Conservation (phyloP, 2,113 vertebrate species). For the Engraulis encrasicolus region DNA sequence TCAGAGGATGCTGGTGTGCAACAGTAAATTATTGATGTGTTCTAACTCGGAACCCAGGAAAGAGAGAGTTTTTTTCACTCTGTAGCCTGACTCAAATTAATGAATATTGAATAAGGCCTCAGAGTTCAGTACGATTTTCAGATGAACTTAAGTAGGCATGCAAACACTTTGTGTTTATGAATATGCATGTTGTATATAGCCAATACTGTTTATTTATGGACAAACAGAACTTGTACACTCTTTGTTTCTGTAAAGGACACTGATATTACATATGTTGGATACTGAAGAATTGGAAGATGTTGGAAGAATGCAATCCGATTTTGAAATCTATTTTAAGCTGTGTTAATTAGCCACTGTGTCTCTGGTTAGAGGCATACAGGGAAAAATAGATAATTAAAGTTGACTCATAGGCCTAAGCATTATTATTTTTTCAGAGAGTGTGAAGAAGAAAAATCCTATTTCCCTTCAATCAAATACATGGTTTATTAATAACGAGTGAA, state of each 20-base stretch:
- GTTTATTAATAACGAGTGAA: background rate
- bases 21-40: slow-evolving; percentile 60
- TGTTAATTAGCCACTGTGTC: background rate
- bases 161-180: background rate
- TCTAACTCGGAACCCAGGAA: slow-evolving; percentile 9
- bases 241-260: slow-evolving; percentile 37
- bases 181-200: background rate
- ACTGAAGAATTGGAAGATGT: no score
- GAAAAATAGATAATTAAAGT: background rate
- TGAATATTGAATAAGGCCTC: slow-evolving; percentile 35
- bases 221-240: background rate
- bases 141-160: slow-evolving; percentile 26
- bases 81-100: slow-evolving; percentile 40
- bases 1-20: background rate
- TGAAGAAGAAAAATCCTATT: background rate
- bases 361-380: background rate
- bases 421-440: background rate
- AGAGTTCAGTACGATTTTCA: slow-evolving; percentile 38
- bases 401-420: background rate
- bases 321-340: slow-evolving; percentile 4
- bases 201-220: background rate
- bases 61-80: slow-evolving; percentile 31
- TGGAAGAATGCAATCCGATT: slow-evolving; percentile 37
- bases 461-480: background rate
- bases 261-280: slow-evolving; percentile 41